Evolutionary conservation across 2,113 vertebrate species (phyloP), one percentile per base, ranked within the genome.

Genomic region (Tautogolabrus adspersus): DNA sequence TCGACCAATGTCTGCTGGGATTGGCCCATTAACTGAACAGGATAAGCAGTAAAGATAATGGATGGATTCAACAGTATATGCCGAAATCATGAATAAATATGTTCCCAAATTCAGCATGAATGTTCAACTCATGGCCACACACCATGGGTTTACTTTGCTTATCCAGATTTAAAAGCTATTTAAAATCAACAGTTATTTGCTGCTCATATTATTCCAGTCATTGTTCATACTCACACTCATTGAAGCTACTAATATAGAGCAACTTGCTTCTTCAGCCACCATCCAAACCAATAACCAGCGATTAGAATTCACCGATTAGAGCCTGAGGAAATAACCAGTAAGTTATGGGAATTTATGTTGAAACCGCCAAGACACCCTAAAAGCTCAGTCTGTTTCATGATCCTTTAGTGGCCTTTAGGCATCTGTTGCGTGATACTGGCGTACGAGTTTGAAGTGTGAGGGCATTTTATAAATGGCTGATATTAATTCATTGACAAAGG

Each of bases 401-500:
- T 42, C 10, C 11, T 42, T 10, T 10, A 42, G 40, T 11, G 9
- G 40, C 40, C 10, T 42, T 42, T 10, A 42, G 11, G 40, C 40
- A n/a, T 72, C 26, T 37, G 23, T 42, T 42, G 30, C 6, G 6
- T 34, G 30, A 34, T 6, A 34, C 40, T 9, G 23, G 37, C 13
- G 11, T 51, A 6, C 22, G 2, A 19, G 16, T 40, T 37, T 63
- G 26, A 34, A 59, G 51, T 23, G 13, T 63, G 21, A 62, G 23
- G 10, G 52, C 8, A 13, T 30, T 67, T 62, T 46, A 76, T 30
- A 68, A 67, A 63, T 21, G 6, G 23, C 18, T 56, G 58, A 49
- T 69, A 30, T 58, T 6, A 44, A 63, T 66, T 79, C 59, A 66
- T 40, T 52, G 46, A 61, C 8, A 38, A 76, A 11, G 56, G 8